Conservation (phyloP, 2,888 invertebrate species). For the Sylvicola cinctus region DNA sequence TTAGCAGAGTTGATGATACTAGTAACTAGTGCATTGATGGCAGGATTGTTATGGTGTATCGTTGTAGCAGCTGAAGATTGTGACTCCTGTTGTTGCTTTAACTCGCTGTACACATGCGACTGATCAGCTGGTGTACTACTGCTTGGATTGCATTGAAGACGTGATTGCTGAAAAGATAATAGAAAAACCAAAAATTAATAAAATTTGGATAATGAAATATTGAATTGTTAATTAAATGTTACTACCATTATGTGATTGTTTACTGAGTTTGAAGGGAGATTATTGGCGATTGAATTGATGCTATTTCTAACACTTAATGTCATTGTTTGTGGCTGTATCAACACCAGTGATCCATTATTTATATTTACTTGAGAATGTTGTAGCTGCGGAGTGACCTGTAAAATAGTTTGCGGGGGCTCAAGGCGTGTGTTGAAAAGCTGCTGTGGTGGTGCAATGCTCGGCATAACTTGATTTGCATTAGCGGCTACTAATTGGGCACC, state of each 20-base stretch:
- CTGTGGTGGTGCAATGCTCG: slow-evolving; percentile 7
- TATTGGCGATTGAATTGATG: slow-evolving; percentile 6
- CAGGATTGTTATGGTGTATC: slow-evolving; percentile 18
- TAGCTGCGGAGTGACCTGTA: slow-evolving; percentile 8
- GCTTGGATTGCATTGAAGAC: too few species aligned
- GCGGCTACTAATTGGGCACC: not conserved
- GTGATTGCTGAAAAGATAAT: too few species aligned
- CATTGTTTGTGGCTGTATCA: slow-evolving; percentile 22
- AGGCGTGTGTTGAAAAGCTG: too few species aligned
- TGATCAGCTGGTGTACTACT: too few species aligned
- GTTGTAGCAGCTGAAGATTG: slow-evolving; percentile 27
- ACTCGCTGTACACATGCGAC: too few species aligned
- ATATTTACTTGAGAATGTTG: slow-evolving; percentile 19
- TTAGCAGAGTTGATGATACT: slow-evolving; percentile 67
- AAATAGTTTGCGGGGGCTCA: too few species aligned
- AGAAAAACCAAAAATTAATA: not conserved
- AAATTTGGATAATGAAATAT: slow-evolving; percentile 8
- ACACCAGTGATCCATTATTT: slow-evolving; percentile 21
- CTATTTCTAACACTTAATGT: too few species aligned
- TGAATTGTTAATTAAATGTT: slow-evolving; percentile 7
- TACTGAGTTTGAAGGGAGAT: slow-evolving; percentile 55
- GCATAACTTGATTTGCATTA: too few species aligned
- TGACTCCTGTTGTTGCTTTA: too few species aligned
- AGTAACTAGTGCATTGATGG: slow-evolving; percentile 57
- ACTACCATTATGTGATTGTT: slow-evolving; percentile 13